Evolutionary conservation across 2,888 invertebrate species (phyloP).

Genomic region (Cylindroiulus punctatus): DNA sequence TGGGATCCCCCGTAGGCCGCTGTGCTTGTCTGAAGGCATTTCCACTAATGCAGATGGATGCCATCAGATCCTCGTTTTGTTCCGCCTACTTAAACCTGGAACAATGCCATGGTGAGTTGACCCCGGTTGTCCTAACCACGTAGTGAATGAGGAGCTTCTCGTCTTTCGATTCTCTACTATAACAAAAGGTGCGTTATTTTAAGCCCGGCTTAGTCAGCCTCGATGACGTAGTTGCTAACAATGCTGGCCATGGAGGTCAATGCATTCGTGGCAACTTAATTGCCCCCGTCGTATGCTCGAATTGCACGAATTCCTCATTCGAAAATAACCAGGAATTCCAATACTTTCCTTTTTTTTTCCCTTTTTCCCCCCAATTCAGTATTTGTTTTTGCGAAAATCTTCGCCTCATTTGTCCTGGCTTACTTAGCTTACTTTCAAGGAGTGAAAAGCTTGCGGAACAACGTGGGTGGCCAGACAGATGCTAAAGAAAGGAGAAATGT

Average conservation of each 20-base stretch:
- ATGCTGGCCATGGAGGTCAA: neutral
- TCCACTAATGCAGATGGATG: conserved; percentile 12
- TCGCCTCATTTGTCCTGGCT: neutral
- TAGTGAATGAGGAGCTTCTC: neutral
- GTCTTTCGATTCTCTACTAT: neutral
- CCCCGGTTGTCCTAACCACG: conserved; percentile 18
- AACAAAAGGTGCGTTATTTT: conserved; percentile 1
- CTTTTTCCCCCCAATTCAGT: neutral
- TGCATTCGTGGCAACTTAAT: neutral
- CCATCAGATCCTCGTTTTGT: conserved; percentile 34
- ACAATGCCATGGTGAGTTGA: neutral
- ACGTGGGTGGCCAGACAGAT: no score
- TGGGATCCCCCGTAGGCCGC: neutral
- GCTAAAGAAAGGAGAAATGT: no score
- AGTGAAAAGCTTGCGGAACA: neutral
- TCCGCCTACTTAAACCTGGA: neutral
- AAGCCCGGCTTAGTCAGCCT: neutral
- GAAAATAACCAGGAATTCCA: neutral
- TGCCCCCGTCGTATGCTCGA: neutral
- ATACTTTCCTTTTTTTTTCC: neutral
- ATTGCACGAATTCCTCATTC: neutral
- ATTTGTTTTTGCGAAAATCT: neutral
- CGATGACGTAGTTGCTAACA: neutral
- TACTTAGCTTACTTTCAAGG: neutral
- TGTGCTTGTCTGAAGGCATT: neutral